phyloP scores from a whole-genome alignment of 2,113 vertebrate species.

The Phaethon lepturus region DNA sequence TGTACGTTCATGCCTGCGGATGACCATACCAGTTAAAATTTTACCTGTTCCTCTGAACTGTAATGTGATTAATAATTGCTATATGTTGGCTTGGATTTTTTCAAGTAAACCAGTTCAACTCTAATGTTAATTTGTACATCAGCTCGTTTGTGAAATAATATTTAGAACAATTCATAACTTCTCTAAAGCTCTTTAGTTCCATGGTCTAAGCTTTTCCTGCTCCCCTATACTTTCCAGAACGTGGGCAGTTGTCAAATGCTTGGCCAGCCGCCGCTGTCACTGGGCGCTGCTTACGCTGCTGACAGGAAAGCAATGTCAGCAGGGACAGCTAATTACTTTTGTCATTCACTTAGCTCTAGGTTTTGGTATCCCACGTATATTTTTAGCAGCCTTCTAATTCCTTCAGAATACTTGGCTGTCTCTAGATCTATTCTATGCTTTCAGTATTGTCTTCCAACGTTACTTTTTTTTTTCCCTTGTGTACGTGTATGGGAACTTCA shows the following conservation, averaged over 20 bases:
- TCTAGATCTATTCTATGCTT: neutral
- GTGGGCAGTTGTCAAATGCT: neutral
- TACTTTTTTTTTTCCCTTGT: neutral
- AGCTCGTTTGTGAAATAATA: neutral
- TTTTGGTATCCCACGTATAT: neutral
- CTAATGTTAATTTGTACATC: neutral
- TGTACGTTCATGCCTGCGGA: neutral
- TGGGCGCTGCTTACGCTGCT: neutral
- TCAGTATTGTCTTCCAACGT: neutral
- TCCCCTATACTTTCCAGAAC: neutral
- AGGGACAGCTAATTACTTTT: neutral
- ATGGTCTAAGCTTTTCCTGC: neutral
- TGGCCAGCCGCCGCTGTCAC: neutral
- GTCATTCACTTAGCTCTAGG: neutral
- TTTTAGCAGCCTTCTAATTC: neutral
- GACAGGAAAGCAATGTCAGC: neutral
- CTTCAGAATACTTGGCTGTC: neutral
- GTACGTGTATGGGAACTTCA: accelerated
- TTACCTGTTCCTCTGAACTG: neutral
- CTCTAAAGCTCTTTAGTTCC: neutral
- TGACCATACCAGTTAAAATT: neutral
- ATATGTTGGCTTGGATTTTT: neutral
- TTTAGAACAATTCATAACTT: neutral
- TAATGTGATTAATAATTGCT: neutral
- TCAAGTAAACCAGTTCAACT: neutral